phyloP scores from a whole-genome alignment of 1,140 invertebrate species.

The Drosophila triauraria region DNA sequence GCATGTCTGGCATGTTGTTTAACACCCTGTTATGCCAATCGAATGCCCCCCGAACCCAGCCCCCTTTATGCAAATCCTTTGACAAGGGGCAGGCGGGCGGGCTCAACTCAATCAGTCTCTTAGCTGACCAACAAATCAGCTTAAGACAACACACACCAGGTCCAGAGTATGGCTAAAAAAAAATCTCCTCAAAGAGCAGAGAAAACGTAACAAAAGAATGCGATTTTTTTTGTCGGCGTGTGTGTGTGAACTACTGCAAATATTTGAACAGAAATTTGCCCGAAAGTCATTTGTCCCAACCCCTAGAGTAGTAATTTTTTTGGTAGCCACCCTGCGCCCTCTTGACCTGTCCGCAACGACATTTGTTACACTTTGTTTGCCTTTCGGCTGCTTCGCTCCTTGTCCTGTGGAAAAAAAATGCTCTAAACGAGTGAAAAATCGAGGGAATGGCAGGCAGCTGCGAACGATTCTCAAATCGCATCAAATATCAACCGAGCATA shows the following conservation, averaged over 20 bases:
- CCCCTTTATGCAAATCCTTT: slow-evolving; percentile 49
- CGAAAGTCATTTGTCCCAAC: slow-evolving; percentile 74
- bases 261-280: slow-evolving; percentile 68
- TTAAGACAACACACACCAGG: slow-evolving; percentile 66
- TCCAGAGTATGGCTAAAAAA: background rate
- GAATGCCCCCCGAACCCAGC: slow-evolving; percentile 5
- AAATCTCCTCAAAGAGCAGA: slow-evolving; percentile 12
- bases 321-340: no score
- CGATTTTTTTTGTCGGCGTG: background rate
- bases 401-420: slow-evolving; percentile 12
- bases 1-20: slow-evolving; percentile 73
- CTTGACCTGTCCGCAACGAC: slow-evolving; percentile 57
- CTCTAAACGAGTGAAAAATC: slow-evolving; percentile 32
- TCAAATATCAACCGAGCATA: slow-evolving; percentile 84
- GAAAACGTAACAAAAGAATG: slow-evolving; percentile 13
- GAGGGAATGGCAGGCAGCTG: background rate
- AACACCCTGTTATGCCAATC: slow-evolving; percentile 62
- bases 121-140: slow-evolving; percentile 76
- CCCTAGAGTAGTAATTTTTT: background rate
- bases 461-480: slow-evolving; percentile 74
- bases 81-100: background rate
- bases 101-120: slow-evolving; percentile 71
- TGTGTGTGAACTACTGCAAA: slow-evolving; percentile 36
- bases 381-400: slow-evolving; percentile 55
- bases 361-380: slow-evolving; percentile 83